Percentiles rank a stretch among this genome's conserved stretches.
Conservation (phyloP, 1,140 invertebrate species). For the Metopolophium dirhodum region DNA sequence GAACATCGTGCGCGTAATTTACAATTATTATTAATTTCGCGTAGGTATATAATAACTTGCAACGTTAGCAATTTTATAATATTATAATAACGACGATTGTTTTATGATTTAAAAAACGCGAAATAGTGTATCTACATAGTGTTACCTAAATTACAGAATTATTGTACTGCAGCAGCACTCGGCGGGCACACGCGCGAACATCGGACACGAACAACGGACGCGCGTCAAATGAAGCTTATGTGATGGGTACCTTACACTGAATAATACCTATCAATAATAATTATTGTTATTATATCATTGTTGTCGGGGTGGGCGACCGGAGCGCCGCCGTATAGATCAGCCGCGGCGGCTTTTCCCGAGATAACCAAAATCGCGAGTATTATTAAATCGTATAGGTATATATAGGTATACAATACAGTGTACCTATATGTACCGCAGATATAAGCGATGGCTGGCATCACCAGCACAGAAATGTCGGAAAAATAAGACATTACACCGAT, state of each 20-base stretch:
- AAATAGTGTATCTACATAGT: background rate
- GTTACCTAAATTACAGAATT: too few relatives aligned
- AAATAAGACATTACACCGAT: background rate
- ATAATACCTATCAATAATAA: background rate
- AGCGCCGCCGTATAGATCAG: background rate
- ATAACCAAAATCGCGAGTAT: constrained; percentile 23
- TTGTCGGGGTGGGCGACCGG: background rate
- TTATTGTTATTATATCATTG: background rate
- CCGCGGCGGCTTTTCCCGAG: constrained; percentile 42
- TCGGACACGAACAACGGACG: background rate
- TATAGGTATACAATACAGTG: background rate
- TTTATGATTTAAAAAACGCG: background rate
- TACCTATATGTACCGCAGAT: background rate
- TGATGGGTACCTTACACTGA: background rate
- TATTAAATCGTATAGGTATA: background rate
- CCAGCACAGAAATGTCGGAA: background rate
- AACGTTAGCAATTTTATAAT: background rate
- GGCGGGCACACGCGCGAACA: background rate
- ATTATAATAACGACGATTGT: background rate
- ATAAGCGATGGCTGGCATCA: background rate
- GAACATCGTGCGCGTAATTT: background rate
- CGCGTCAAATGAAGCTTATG: background rate
- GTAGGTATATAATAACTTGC: background rate
- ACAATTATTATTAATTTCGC: too few relatives aligned
- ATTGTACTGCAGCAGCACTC: background rate